These are phyloP conservation scores for Phylloscopus trochilus DNA, from an alignment of 2,113 vertebrate species.

Conservation along the genomic window DNA sequence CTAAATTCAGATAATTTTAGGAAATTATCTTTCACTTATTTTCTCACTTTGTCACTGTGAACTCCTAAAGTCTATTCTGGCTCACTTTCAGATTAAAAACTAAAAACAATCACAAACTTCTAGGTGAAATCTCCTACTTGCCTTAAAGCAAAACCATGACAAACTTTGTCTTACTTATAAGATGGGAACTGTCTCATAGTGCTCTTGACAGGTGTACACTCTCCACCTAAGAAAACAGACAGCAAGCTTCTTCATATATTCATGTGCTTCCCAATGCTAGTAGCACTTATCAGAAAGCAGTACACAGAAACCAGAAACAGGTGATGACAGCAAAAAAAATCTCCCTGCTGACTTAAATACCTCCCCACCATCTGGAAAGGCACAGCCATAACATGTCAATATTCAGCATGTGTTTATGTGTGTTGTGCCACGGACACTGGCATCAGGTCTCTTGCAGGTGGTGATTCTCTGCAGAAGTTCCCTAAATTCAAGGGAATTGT, in stretches of 20 bases:
- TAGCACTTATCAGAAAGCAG: neutral
- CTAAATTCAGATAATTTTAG: neutral
- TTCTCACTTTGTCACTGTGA: neutral
- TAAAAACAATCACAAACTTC: neutral
- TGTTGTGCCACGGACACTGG: neutral
- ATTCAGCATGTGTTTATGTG: neutral
- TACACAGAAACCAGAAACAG: neutral
- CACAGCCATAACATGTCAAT: neutral
- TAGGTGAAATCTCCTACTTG: neutral
- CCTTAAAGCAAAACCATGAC: neutral
- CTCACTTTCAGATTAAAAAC: neutral
- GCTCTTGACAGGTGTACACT: neutral
- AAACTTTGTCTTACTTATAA: neutral
- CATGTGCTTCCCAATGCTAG: neutral
- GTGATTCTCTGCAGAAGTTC: neutral
- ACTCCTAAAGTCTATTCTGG: neutral
- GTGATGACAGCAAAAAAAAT: neutral
- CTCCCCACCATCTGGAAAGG: neutral
- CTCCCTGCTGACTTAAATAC: neutral
- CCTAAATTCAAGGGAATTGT: neutral
- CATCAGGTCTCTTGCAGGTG: neutral
- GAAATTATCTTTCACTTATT: neutral
- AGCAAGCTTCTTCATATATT: neutral
- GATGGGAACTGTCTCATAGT: neutral
- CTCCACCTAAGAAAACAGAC: neutral